These are phyloP conservation scores for Todiramphus saurophagus DNA, from an alignment of 2,113 vertebrate genomes.

Conservation along the genomic window DNA sequence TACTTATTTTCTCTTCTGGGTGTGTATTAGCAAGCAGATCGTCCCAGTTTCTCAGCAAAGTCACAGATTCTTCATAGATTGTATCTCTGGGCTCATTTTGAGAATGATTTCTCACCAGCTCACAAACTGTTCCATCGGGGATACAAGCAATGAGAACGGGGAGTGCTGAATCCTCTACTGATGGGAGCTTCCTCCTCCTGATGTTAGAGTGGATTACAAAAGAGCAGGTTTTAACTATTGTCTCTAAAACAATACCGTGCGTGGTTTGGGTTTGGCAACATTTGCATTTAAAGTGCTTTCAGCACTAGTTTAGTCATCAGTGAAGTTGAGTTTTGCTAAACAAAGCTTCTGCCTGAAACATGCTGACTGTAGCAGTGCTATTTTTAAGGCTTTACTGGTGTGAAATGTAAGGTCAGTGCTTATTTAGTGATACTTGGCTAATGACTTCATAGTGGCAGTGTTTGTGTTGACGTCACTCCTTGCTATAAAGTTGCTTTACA, in stretches of 20 bases:
- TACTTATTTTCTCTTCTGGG: not conserved
- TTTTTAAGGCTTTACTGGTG: conserved; percentile 9
- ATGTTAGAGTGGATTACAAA: not conserved
- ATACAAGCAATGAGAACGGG: not conserved
- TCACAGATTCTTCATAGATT: not conserved
- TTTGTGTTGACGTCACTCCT: not conserved
- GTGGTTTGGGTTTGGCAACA: not conserved
- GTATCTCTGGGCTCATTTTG: not conserved
- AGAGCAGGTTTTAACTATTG: not conserved
- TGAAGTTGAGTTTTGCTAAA: conserved; percentile 34
- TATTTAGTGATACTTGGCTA: not conserved
- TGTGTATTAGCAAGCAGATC: not conserved
- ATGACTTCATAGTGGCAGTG: not conserved
- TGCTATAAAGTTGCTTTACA: not conserved
- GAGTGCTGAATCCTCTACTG: not conserved
- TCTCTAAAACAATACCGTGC: not conserved
- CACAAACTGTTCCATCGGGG: not conserved
- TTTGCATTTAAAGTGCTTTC: conserved; percentile 26
- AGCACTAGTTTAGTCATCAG: not conserved
- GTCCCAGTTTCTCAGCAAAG: not conserved
- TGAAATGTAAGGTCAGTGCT: conserved; percentile 6
- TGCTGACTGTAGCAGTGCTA: not conserved
- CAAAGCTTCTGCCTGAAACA: conserved; percentile 27
- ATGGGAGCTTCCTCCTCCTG: not conserved
- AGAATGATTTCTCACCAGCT: not conserved